phyloP scores from a whole-genome alignment of 1,140 invertebrate genomes.

The Calycopis cecrops region DNA sequence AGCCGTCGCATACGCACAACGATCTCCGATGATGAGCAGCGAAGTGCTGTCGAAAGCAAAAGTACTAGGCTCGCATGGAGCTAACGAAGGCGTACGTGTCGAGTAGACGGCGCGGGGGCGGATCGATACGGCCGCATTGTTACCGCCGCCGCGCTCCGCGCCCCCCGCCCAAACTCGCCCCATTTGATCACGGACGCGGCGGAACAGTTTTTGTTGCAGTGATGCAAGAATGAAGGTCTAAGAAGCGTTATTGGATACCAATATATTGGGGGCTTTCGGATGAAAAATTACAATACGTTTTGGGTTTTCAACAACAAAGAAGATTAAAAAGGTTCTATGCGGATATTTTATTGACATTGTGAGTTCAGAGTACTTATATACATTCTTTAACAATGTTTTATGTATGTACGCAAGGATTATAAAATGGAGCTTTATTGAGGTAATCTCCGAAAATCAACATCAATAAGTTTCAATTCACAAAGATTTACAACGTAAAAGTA shows the following conservation, averaged over 20 bases:
- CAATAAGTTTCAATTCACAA: too few species aligned
- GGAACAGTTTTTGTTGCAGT: constrained; percentile 64
- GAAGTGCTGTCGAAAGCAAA: constrained; percentile 49
- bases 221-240: constrained; percentile 28
- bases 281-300: constrained; percentile 12
- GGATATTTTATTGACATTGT: neutral
- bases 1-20: constrained; percentile 13
- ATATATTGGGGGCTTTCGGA: constrained; percentile 16
- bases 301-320: constrained; percentile 9
- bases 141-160: constrained; percentile 37
- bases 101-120: constrained; percentile 52
- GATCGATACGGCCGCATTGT: constrained; percentile 71
- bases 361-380: neutral
- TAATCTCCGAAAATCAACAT: too few species aligned
- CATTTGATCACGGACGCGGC: constrained; percentile 50
- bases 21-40: neutral
- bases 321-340: neutral
- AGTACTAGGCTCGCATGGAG: constrained; percentile 58
- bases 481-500: too few species aligned
- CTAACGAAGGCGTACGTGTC: constrained; percentile 41
- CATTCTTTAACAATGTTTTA: too few species aligned
- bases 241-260: constrained; percentile 32
- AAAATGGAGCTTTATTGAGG: too few species aligned
- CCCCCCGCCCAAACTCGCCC: constrained; percentile 48
- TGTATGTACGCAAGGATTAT: too few species aligned